Conservation (phyloP, 2,113 vertebrate species). For the Percina caprodes region DNA sequence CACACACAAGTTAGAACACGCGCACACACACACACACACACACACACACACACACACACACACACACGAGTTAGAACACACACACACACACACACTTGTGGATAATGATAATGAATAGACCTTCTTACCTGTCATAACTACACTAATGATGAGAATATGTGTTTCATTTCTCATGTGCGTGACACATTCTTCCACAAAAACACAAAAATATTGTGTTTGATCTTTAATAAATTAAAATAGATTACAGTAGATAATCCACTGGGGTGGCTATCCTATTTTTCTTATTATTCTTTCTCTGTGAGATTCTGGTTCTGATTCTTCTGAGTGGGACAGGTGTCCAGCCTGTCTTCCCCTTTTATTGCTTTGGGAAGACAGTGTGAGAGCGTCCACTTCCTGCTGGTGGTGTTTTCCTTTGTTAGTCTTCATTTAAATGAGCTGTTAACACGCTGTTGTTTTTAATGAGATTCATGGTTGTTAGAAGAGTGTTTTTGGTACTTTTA, state of each 20-base stretch:
- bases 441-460: constrained; percentile 25
- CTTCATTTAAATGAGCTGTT: constrained; percentile 34
- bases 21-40: too few relatives aligned
- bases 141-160: background rate
- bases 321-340: background rate
- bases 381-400: constrained; percentile 19
- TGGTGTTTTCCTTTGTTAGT: constrained; percentile 30
- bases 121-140: background rate
- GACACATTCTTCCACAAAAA: background rate
- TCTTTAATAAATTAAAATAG: background rate
- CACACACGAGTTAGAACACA: too few relatives aligned
- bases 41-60: too few relatives aligned
- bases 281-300: too few relatives aligned
- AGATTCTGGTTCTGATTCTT: too few relatives aligned
- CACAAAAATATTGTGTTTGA: background rate
- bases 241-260: background rate
- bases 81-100: constrained; percentile 15
- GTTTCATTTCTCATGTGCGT: background rate
- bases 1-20: too few relatives aligned
- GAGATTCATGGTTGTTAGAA: constrained; percentile 12
- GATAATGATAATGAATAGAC: background rate
- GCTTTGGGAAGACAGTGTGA: background rate
- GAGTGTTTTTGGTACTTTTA: constrained; percentile 22
- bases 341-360: background rate
- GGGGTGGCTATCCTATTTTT: background rate